phyloP scores from a whole-genome alignment of 2,888 invertebrate species.

The Dendrolimus pini region DNA sequence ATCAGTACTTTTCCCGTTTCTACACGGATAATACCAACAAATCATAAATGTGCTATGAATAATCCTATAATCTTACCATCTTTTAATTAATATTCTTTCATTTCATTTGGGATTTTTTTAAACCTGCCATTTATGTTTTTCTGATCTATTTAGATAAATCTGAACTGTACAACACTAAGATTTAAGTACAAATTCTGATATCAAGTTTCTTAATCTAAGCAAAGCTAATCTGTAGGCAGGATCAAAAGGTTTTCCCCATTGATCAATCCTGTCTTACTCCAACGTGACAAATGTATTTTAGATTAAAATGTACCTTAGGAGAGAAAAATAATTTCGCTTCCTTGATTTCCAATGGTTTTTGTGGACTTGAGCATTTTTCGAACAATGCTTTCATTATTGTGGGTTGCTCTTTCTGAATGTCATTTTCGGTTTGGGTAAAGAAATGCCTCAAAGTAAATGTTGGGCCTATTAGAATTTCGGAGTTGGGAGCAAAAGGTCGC shows the following conservation, averaged over 20 bases:
- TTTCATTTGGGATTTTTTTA: not conserved
- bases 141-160: not conserved
- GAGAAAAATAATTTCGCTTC: not conserved
- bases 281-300: constrained; percentile 11
- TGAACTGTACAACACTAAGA: not conserved
- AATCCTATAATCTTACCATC: too few relatives aligned
- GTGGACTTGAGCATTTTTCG: not conserved
- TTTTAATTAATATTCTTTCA: too few relatives aligned
- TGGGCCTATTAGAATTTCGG: too few relatives aligned
- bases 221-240: constrained; percentile 16
- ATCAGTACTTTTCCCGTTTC: too few relatives aligned
- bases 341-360: too few relatives aligned
- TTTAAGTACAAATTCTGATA: not conserved
- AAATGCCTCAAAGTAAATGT: too few relatives aligned
- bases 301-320: constrained; percentile 2
- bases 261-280: constrained; percentile 16
- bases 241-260: constrained; percentile 18
- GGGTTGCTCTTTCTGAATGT: not conserved
- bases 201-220: not conserved
- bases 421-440: too few relatives aligned
- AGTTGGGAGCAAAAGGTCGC: too few relatives aligned
- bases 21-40: too few relatives aligned
- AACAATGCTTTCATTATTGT: not conserved
- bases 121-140: not conserved
- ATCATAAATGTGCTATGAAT: too few relatives aligned